These are phyloP conservation scores for Drepana arcuata DNA, from an alignment of 1,140 invertebrate genomes.

Conservation along the genomic window DNA sequence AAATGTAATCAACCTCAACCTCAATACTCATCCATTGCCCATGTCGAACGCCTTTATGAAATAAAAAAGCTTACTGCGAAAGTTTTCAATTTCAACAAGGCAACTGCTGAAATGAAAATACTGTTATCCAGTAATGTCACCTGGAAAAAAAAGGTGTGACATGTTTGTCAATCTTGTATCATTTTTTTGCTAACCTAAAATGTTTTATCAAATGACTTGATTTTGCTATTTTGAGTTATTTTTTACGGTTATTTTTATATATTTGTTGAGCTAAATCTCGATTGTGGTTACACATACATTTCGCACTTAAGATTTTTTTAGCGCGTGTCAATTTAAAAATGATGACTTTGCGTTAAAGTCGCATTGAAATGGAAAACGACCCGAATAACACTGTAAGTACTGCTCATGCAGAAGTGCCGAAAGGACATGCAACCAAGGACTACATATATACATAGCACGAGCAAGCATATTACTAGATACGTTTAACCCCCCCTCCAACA, in stretches of 20 bases:
- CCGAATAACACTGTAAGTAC: slow-evolving; percentile 66
- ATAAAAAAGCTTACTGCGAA: too few species aligned
- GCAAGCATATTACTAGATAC: too few species aligned
- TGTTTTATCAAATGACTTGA: slow-evolving; percentile 71
- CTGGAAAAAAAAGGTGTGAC: slow-evolving; percentile 70
- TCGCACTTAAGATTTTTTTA: slow-evolving; percentile 36
- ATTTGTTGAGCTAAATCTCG: slow-evolving; percentile 61
- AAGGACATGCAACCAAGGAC: too few species aligned
- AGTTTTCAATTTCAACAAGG: slow-evolving; percentile 44
- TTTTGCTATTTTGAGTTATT: slow-evolving; percentile 58
- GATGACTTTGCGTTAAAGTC: slow-evolving; percentile 55
- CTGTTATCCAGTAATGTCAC: slow-evolving; percentile 61
- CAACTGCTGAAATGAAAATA: slow-evolving; percentile 62
- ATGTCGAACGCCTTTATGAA: too few species aligned
- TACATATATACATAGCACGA: too few species aligned
- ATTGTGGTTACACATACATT: slow-evolving; percentile 45
- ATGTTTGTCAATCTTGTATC: slow-evolving; percentile 63
- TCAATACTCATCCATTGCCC: too few species aligned
- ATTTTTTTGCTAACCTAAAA: slow-evolving; percentile 72
- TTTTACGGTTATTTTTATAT: slow-evolving; percentile 60
- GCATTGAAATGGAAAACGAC: slow-evolving; percentile 63
- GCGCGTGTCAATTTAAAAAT: slow-evolving; percentile 49
- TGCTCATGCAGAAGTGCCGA: too few species aligned
- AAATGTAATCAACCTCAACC: too few species aligned
- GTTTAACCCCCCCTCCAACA: too few species aligned